Evolutionary conservation across 2,797 vertebrate genomes (phyloP).

Genomic region (Acanthopagrus latus): DNA sequence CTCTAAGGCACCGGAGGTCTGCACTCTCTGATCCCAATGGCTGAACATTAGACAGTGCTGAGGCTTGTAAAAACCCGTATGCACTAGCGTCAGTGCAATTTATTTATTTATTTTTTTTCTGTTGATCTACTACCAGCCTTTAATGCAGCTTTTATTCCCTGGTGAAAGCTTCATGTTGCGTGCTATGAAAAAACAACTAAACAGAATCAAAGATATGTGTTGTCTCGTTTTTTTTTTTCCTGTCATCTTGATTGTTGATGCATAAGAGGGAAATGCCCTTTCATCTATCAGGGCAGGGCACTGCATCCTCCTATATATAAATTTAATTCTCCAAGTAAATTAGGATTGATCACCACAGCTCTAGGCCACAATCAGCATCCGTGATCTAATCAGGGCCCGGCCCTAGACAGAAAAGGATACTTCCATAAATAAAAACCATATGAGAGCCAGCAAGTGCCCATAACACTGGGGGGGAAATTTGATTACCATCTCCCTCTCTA

Average conservation of each 20-base stretch:
- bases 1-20: constrained; percentile 68
- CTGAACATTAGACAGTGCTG: constrained; percentile 72
- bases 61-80: constrained; percentile 55
- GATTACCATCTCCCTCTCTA: constrained; percentile 82
- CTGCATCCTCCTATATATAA: constrained; percentile 83
- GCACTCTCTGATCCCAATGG: constrained; percentile 66
- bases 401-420: constrained; percentile 81
- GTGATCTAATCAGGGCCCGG: constrained; percentile 84
- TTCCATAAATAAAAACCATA: constrained; percentile 89
- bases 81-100: constrained; percentile 52
- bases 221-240: neutral
- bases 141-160: constrained; percentile 52
- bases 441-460: constrained; percentile 82
- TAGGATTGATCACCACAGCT: constrained; percentile 87
- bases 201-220: constrained; percentile 28
- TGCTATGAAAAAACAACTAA: constrained; percentile 38
- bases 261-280: constrained; percentile 76
- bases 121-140: constrained; percentile 44
- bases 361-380: constrained; percentile 84
- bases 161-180: constrained; percentile 18
- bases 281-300: constrained; percentile 78
- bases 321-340: constrained; percentile 86
- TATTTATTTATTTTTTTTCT: constrained; percentile 27
- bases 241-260: constrained; percentile 62
- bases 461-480: constrained; percentile 78